A percentile compares a stretch with the other conserved stretches of the same genome.
Evolutionary conservation across 2,888 invertebrate species (phyloP).

Genomic region (Nipponacmea schrenckii): DNA sequence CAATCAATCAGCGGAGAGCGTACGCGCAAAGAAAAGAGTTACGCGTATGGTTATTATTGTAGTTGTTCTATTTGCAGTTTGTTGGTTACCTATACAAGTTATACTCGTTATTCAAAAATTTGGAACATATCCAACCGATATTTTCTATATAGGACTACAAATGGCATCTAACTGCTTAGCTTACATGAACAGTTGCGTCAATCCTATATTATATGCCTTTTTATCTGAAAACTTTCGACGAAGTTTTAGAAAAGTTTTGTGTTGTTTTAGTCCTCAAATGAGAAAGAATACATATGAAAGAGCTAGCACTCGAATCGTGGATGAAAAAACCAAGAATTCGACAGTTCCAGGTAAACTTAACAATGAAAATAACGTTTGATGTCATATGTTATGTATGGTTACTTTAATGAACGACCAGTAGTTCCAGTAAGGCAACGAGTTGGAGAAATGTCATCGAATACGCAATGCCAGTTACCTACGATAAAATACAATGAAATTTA

Average conservation of each 20-base stretch:
- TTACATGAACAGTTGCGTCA: constrained; percentile 94
- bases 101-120: constrained; percentile 77
- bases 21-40: constrained; percentile 86
- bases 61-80: constrained; percentile 89
- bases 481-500: too few relatives aligned
- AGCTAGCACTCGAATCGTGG: constrained; percentile 46
- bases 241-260: constrained; percentile 76
- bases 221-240: constrained; percentile 93
- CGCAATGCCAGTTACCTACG: too few relatives aligned
- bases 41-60: constrained; percentile 92
- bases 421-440: too few relatives aligned
- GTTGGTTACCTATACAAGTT: constrained; percentile 94
- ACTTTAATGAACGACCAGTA: too few relatives aligned
- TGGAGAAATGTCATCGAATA: too few relatives aligned
- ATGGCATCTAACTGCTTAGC: constrained; percentile 72
- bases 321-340: constrained; percentile 2
- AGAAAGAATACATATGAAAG: constrained; percentile 54
- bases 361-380: constrained; percentile 4
- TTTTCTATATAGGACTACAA: constrained; percentile 70
- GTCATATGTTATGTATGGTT: too few relatives aligned
- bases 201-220: constrained; percentile 93
- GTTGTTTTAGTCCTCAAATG: constrained; percentile 45
- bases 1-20: constrained; percentile 81
- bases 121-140: constrained; percentile 74
- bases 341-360: not conserved